Percentiles rank a stretch among this genome's conserved stretches.
These are phyloP conservation scores for Alexandromys fortis DNA, from an alignment of 2,113 vertebrate genomes.

Conservation along the genomic window DNA sequence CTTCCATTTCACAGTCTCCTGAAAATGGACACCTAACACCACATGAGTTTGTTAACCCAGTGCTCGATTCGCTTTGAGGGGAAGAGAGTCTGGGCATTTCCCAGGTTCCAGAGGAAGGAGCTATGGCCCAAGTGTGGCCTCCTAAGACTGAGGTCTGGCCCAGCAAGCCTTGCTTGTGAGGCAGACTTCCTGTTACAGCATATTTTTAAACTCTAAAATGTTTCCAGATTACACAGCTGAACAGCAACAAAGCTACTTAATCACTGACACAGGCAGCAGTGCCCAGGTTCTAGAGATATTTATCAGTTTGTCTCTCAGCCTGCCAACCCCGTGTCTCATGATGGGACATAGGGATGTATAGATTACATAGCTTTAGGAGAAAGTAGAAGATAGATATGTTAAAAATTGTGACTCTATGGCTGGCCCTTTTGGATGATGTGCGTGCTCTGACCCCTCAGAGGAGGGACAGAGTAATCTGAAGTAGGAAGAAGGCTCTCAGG, in stretches of 20 bases:
- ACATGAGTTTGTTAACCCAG: not conserved
- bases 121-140: not conserved
- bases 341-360: not conserved
- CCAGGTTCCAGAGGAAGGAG: not conserved
- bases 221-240: not conserved
- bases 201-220: not conserved
- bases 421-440: not conserved
- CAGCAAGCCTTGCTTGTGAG: not conserved
- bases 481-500: not conserved
- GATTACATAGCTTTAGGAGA: not conserved
- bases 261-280: not conserved
- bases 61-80: accelerated
- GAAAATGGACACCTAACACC: not conserved
- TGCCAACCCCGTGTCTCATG: not conserved
- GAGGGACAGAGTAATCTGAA: not conserved
- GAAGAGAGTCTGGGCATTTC: not conserved
- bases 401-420: not conserved
- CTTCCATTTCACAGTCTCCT: not conserved
- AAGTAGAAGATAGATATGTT: not conserved
- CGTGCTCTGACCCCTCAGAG: not conserved
- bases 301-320: not conserved
- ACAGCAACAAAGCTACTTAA: not conserved
- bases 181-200: not conserved
- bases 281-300: not conserved
- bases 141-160: not conserved